A percentile compares a stretch with the other conserved stretches of the same genome.
phyloP scores from a whole-genome alignment of 2,797 vertebrate genomes.

The Acipenser ruthenus region DNA sequence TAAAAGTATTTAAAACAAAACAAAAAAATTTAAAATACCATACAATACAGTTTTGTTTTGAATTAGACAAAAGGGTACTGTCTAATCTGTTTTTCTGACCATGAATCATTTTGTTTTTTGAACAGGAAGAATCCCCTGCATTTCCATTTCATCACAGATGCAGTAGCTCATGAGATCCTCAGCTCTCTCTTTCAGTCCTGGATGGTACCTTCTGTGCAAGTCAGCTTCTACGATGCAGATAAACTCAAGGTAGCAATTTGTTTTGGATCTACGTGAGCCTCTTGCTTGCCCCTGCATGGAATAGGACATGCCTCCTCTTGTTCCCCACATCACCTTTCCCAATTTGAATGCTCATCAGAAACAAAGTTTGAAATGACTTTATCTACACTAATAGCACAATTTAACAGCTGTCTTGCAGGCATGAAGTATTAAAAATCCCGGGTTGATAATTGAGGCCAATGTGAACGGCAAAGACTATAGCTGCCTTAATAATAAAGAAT shows the following conservation, averaged over 20 bases:
- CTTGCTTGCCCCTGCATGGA: too few relatives aligned
- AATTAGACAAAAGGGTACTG: neutral
- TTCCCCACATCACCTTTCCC: too few relatives aligned
- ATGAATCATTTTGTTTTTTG: neutral
- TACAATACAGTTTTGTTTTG: neutral
- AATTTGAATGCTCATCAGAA: too few relatives aligned
- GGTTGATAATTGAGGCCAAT: too few relatives aligned
- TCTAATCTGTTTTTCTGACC: neutral
- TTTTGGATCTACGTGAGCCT: too few relatives aligned
- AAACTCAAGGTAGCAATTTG: constrained; percentile 73
- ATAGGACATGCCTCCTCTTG: too few relatives aligned
- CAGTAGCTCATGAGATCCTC: constrained; percentile 77
- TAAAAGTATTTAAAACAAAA: neutral
- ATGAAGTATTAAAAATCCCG: too few relatives aligned
- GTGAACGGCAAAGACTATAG: too few relatives aligned
- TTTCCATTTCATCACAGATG: constrained; percentile 89
- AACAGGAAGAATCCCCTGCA: constrained; percentile 87
- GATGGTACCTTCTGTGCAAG: constrained; percentile 84
- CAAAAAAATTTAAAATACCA: neutral
- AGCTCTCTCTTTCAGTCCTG: constrained; percentile 81
- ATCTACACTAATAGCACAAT: too few relatives aligned
- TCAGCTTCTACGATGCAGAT: constrained; percentile 90
- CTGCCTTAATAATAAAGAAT: too few relatives aligned
- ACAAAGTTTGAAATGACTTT: too few relatives aligned
- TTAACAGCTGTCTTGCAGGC: too few relatives aligned